A percentile compares a stretch with the other conserved stretches of the same genome.
These are phyloP conservation scores for Cerastis rubricosa DNA, from an alignment of 2,888 invertebrate species.

Conservation along the genomic window DNA sequence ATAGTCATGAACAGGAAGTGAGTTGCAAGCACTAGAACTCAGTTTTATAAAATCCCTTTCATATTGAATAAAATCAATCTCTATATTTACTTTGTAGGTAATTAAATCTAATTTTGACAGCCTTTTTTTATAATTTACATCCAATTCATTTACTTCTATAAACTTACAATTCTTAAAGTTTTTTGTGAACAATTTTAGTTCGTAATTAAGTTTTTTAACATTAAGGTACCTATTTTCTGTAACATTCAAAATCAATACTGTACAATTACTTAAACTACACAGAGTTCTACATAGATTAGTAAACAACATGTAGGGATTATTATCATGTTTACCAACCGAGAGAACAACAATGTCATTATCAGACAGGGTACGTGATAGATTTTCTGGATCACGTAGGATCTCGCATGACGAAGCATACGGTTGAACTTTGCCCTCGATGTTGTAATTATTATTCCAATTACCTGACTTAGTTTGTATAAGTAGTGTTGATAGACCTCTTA, in stretches of 20 bases:
- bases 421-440: constrained; percentile 9
- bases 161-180: background rate
- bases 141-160: background rate
- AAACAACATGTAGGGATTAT: background rate
- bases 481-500: constrained; percentile 10
- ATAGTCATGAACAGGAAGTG: background rate
- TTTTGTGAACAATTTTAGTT: background rate
- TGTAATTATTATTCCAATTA: constrained; percentile 16
- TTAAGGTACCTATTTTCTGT: background rate
- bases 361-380: no score
- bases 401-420: background rate
- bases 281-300: background rate
- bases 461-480: constrained; percentile 8
- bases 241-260: background rate
- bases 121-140: background rate
- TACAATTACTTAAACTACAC: background rate
- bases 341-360: background rate
- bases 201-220: background rate
- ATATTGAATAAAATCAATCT: background rate
- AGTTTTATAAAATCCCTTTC: background rate
- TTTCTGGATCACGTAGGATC: no score
- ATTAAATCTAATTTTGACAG: background rate
- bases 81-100: background rate
- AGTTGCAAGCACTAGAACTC: background rate
- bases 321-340: background rate